Percentiles rank a stretch among this genome's conserved stretches.
Evolutionary conservation across 2,888 invertebrate species (phyloP).

Genomic region (Oscheius sp.): DNA sequence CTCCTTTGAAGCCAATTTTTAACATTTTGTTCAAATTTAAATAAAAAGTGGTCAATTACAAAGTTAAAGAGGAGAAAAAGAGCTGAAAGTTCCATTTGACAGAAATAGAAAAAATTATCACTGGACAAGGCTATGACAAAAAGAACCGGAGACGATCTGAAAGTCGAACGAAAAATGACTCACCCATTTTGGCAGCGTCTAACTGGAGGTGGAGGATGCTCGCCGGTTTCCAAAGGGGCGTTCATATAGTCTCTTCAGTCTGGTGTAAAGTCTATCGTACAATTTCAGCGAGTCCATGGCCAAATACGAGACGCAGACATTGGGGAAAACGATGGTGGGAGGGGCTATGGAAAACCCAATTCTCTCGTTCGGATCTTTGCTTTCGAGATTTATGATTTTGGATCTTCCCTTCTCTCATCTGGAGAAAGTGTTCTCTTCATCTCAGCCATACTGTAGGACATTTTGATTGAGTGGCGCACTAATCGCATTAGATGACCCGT

Average conservation of each 20-base stretch:
- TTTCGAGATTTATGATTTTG: neutral
- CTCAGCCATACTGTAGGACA: neutral
- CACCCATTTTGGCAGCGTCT: slow-evolving; percentile 1
- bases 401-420: neutral
- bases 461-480: too few species aligned
- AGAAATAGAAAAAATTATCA: neutral
- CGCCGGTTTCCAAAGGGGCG: slow-evolving; percentile 9
- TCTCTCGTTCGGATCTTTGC: neutral
- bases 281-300: too few species aligned
- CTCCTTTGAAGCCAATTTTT: neutral
- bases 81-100: neutral
- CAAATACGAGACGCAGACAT: too few species aligned
- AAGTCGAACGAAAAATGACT: neutral
- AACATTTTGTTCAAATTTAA: neutral
- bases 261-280: slow-evolving; percentile 25
- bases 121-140: neutral
- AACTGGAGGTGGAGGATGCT: neutral
- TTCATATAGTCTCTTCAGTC: slow-evolving; percentile 14
- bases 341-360: neutral
- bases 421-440: neutral
- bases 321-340: neutral
- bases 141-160: neutral
- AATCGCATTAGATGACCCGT: too few species aligned
- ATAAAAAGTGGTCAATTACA: too few species aligned
- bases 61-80: neutral